Percentiles rank a stretch among this genome's conserved stretches.
Evolutionary conservation across 2,888 invertebrate genomes (phyloP).

Genomic region (Nephrotoma flavescens): DNA sequence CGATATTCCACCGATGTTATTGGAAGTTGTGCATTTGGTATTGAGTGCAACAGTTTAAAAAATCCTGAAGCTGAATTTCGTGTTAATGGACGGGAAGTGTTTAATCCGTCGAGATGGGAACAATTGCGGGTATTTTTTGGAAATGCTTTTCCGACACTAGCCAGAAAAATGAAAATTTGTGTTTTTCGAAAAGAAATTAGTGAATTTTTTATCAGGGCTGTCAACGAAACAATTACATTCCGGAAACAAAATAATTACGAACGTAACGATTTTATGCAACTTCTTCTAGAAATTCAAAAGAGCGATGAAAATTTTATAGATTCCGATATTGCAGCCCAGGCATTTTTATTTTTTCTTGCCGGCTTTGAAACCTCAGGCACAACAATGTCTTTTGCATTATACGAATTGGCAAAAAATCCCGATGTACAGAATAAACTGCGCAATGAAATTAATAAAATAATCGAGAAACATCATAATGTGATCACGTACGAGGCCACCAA

Average conservation of each 20-base stretch:
- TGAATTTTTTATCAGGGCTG: slow-evolving; percentile 23
- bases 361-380: slow-evolving; percentile 39
- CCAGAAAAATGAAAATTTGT: slow-evolving; percentile 17
- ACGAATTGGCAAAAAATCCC: slow-evolving; percentile 34
- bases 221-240: slow-evolving; percentile 26
- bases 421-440: slow-evolving; percentile 31
- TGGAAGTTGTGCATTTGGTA: slow-evolving; percentile 34
- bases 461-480: slow-evolving; percentile 25
- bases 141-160: slow-evolving; percentile 17
- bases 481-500: slow-evolving; percentile 33
- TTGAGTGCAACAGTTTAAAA: slow-evolving; percentile 21
- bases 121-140: slow-evolving; percentile 13
- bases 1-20: slow-evolving; percentile 37
- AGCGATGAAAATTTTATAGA: slow-evolving; percentile 23
- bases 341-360: slow-evolving; percentile 37
- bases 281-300: slow-evolving; percentile 33
- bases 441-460: slow-evolving; percentile 27
- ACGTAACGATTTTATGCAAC: slow-evolving; percentile 37
- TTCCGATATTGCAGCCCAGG: slow-evolving; percentile 36
- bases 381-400: slow-evolving; percentile 34
- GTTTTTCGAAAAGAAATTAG: slow-evolving; percentile 18
- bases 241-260: slow-evolving; percentile 25
- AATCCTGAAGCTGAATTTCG: slow-evolving; percentile 28
- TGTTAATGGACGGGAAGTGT: slow-evolving; percentile 16
- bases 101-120: slow-evolving; percentile 11